These are phyloP conservation scores for Pomacea maculata DNA, from an alignment of 1,140 invertebrate species.

Conservation along the genomic window DNA sequence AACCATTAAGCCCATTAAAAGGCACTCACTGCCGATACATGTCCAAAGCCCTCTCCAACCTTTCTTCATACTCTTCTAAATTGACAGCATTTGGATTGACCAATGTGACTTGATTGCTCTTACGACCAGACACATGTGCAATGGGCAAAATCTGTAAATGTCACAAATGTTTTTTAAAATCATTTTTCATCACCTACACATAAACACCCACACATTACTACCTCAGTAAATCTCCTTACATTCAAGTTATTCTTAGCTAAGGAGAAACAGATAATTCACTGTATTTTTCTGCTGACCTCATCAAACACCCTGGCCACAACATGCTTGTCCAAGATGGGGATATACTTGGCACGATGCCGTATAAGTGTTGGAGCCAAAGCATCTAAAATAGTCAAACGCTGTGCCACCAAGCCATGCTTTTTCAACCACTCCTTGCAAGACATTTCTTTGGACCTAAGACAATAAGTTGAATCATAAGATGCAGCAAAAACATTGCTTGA, in stretches of 20 bases:
- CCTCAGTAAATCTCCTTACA: no score
- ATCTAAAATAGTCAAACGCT: slow-evolving; percentile 62
- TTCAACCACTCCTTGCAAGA: slow-evolving; percentile 60
- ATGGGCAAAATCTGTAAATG: slow-evolving; percentile 52
- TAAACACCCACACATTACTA: no score
- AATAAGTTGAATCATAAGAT: not conserved
- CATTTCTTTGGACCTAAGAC: slow-evolving; percentile 37
- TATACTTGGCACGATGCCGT: slow-evolving; percentile 57
- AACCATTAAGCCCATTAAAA: not conserved
- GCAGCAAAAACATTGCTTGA: not conserved
- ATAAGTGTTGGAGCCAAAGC: slow-evolving; percentile 60
- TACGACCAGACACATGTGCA: slow-evolving; percentile 44
- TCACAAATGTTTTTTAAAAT: no score
- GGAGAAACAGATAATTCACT: not conserved
- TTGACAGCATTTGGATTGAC: slow-evolving; percentile 55
- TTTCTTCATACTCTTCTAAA: slow-evolving; percentile 46
- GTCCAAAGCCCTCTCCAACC: slow-evolving; percentile 40
- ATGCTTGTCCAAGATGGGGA: slow-evolving; percentile 60
- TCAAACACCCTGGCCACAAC: slow-evolving; percentile 63
- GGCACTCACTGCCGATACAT: slow-evolving; percentile 44
- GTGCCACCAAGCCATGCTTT: slow-evolving; percentile 58
- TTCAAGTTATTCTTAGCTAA: not conserved
- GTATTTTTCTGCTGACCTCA: slow-evolving; percentile 49
- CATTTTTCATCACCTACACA: no score
- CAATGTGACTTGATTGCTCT: slow-evolving; percentile 41